Base-by-base conservation (phyloP, 2,797 vertebrate species). In the Hydrocynus forskahlii region DNA sequence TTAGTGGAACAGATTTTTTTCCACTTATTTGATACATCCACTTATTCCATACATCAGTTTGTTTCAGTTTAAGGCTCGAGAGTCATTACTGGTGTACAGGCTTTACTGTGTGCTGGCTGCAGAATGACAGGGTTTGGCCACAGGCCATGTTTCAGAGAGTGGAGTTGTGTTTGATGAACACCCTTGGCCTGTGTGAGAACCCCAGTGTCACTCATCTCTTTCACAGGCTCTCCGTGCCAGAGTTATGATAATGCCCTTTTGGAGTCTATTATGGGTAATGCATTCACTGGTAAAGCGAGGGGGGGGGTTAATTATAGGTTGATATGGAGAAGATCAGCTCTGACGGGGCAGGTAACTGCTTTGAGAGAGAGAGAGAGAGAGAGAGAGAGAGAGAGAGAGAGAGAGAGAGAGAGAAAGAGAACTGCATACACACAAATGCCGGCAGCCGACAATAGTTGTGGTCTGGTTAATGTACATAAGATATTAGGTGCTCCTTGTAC, bases 131-230 rank as follows among this genome's bases (percentile, higher is more conserved):
- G 69, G 59, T 79, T 55, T 64, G 69, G 69, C 69, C 78, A 79
- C 69, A 55, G 71, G 78, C 73, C 72, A 19, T 40, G 59, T 50
- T 21, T 72, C 69, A 60, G 72, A 72, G 77, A 38, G 57, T 43
- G 68, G 50, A 72, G 69, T 40, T 72, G 77, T 71, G 55, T 70
- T 71, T 79, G 78, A 70, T 70, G 52, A 63, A 29, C 43, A 40
- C 45, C 1, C 23, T 29, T 12, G 14, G 29, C 29, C 48, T 62
- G 25, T 79, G 57, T 71, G 19, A 50, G 12, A 40, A 7, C 48
- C 69, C 69, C n/a, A 55, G 35, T 19, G 35, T 43, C 63, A 40
- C 63, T 66, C 63, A 19, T 43, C 35, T 40, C 16, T 40, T 40
- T 5, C 60, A 63, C 60, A 29, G 60, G 8, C 10, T 62, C 62